Conservation (phyloP, 2,113 vertebrate species). For the Burhinus bistriatus region DNA sequence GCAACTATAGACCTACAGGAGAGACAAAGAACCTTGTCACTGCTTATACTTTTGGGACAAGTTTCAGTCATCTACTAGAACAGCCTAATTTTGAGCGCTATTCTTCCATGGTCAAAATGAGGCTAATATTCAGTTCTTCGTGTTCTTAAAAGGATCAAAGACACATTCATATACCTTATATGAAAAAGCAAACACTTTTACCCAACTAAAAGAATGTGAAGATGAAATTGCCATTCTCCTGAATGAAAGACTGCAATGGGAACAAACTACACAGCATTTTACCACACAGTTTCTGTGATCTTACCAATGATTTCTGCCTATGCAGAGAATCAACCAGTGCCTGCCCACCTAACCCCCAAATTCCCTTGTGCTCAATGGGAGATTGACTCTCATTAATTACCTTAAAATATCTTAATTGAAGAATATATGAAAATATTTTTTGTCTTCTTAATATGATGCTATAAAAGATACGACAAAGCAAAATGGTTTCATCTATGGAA, state of each 20-base stretch:
- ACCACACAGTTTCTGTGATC: not conserved
- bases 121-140: not conserved
- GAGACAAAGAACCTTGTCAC: not conserved
- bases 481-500: not conserved
- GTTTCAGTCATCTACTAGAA: not conserved
- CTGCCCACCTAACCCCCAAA: not conserved
- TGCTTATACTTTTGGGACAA: not conserved
- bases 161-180: not conserved
- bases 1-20: not conserved
- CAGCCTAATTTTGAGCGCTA: not conserved
- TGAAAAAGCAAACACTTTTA: not conserved
- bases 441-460: not conserved
- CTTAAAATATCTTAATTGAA: not conserved
- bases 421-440: not conserved
- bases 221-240: not conserved
- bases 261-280: not conserved
- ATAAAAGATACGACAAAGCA: not conserved
- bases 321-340: not conserved
- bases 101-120: not conserved
- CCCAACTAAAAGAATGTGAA: rapidly evolving
- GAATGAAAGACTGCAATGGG: not conserved
- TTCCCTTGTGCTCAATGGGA: not conserved
- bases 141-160: not conserved
- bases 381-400: not conserved
- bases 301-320: not conserved